Conservation (phyloP, 2,797 vertebrate genomes). For the Glossophaga mutica region DNA sequence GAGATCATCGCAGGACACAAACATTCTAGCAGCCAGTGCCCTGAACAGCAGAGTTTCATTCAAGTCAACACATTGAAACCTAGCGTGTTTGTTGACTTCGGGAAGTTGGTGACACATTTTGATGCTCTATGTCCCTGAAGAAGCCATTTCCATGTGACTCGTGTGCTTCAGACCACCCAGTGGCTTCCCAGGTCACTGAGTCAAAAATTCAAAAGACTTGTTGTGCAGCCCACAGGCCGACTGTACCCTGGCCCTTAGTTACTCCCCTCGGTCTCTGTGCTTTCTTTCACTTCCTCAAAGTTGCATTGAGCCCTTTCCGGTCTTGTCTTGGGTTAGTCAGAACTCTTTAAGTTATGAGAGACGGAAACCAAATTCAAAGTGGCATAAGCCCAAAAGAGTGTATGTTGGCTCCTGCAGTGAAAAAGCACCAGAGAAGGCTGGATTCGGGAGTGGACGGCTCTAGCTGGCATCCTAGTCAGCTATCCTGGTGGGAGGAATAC, state of each 20-base stretch:
- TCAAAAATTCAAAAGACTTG: not conserved
- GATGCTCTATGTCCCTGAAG: not conserved
- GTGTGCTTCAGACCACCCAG: not conserved
- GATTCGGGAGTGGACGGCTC: not conserved
- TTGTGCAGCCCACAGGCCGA: not conserved
- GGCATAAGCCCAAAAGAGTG: not conserved
- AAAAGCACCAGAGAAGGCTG: not conserved
- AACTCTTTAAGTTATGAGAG: not conserved
- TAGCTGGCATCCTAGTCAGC: not conserved
- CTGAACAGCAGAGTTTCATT: not conserved
- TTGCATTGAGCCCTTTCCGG: not conserved
- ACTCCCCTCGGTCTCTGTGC: not conserved
- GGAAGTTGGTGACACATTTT: not conserved
- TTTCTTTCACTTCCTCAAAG: conserved; percentile 53
- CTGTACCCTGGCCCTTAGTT: not conserved
- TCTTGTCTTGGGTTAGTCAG: not conserved
- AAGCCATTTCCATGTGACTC: not conserved
- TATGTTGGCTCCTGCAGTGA: accelerated
- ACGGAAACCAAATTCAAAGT: not conserved
- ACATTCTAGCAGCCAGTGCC: not conserved
- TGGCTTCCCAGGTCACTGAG: not conserved
- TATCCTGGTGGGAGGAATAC: not conserved
- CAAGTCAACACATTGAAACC: not conserved
- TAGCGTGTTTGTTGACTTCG: not conserved
- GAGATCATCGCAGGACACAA: not conserved